These are phyloP conservation scores for Aphidoletes aphidimyza DNA, from an alignment of 2,888 invertebrate genomes.

Conservation along the genomic window DNA sequence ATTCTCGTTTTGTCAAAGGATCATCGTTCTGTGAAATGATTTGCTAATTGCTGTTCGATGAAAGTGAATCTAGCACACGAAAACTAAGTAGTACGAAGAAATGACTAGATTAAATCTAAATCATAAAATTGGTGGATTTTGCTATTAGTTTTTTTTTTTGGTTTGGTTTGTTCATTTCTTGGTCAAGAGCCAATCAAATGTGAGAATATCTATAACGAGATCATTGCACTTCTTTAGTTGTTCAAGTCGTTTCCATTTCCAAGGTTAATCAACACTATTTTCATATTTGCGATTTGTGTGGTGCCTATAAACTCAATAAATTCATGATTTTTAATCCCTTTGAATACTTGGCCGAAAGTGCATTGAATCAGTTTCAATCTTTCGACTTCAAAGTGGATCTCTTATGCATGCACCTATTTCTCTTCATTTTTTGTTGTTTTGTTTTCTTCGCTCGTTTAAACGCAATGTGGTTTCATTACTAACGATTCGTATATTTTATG, in stretches of 20 bases:
- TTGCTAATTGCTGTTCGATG: neutral
- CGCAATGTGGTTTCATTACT: no score
- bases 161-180: no score
- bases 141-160: no score
- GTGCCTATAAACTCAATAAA: neutral
- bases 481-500: no score
- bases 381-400: neutral
- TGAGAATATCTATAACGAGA: neutral
- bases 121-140: no score
- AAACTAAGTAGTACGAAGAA: no score
- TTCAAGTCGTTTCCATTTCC: neutral
- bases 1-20: neutral
- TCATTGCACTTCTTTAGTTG: neutral
- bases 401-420: no score
- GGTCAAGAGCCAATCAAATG: no score
- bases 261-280: neutral
- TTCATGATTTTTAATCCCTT: neutral
- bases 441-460: no score
- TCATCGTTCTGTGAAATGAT: constrained; percentile 37
- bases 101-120: no score
- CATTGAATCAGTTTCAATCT: neutral
- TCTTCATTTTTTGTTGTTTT: no score
- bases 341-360: no score
- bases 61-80: neutral
- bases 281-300: neutral